These are phyloP conservation scores for Cardinalis cardinalis DNA, from an alignment of 2,113 vertebrate genomes.

Conservation along the genomic window DNA sequence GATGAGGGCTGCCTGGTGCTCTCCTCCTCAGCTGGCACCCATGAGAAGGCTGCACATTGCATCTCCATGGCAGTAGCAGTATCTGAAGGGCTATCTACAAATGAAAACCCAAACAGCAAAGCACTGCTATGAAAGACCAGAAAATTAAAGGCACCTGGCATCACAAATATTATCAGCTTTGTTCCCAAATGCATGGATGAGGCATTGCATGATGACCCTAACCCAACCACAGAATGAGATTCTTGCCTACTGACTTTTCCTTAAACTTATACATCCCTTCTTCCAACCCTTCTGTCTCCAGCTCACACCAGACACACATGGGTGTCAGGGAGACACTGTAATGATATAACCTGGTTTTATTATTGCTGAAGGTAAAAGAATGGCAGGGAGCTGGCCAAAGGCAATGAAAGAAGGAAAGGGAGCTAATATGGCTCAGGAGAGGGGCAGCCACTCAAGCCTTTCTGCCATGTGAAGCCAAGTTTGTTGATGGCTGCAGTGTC, in stretches of 20 bases:
- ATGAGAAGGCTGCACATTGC: constrained; percentile 81
- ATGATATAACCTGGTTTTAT: not conserved
- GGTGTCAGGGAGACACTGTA: not conserved
- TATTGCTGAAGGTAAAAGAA: not conserved
- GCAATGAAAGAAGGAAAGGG: not conserved
- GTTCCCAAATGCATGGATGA: not conserved
- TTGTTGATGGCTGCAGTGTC: not conserved
- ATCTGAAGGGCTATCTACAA: constrained; percentile 56
- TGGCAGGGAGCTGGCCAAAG: not conserved
- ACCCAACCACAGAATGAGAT: not conserved
- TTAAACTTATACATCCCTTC: not conserved
- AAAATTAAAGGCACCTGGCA: not conserved
- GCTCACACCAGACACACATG: not conserved
- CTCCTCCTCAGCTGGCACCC: constrained; percentile 62
- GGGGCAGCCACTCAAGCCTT: not conserved
- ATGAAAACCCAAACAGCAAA: not conserved
- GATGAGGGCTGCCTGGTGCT: not conserved
- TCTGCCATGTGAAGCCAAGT: not conserved
- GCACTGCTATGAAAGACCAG: not conserved
- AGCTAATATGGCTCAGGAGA: not conserved
- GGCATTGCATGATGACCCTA: not conserved
- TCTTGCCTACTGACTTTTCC: not conserved
- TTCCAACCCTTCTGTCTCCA: not conserved
- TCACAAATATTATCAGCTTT: not conserved
- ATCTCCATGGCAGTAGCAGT: constrained; percentile 72